A percentile compares a stretch with the other conserved stretches of the same genome.
Conservation (phyloP, 2,797 vertebrate genomes). For the Catamblyrhynchus diadema region DNA sequence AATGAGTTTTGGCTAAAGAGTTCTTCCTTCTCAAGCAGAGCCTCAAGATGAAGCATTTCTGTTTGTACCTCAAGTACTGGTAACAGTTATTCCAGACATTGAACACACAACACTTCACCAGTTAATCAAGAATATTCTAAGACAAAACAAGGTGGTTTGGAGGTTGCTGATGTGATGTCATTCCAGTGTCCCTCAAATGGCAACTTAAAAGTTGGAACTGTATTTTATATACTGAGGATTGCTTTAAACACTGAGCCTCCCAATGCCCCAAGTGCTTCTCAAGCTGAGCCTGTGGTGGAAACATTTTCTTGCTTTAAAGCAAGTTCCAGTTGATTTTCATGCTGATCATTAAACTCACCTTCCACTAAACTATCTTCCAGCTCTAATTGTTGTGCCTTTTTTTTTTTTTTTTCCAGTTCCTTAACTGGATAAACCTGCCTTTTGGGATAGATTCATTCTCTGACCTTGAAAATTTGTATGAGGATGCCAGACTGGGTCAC, state of each 20-base stretch:
- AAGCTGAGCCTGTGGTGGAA: background rate
- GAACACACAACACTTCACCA: background rate
- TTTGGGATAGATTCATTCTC: background rate
- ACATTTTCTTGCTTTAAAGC: background rate
- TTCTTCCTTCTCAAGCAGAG: background rate
- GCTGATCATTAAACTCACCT: background rate
- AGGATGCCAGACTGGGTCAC: background rate
- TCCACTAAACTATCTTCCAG: background rate
- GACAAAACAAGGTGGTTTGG: background rate
- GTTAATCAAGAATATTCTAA: background rate
- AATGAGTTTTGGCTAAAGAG: background rate
- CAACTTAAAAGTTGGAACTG: background rate
- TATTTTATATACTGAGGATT: background rate
- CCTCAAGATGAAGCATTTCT: background rate
- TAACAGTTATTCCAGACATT: background rate
- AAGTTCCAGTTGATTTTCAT: background rate
- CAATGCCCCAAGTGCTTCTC: background rate
- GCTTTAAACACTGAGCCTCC: background rate
- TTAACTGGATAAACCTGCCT: background rate
- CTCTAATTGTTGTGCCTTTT: background rate
- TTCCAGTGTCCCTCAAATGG: background rate
- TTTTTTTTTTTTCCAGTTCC: background rate
- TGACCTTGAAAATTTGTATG: background rate
- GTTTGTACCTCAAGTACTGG: background rate
- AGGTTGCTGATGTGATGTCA: background rate